Evolutionary conservation across 1,140 invertebrate genomes (phyloP), one percentile per base, ranked within the genome.

Genomic region (Kradibia gibbosae): DNA sequence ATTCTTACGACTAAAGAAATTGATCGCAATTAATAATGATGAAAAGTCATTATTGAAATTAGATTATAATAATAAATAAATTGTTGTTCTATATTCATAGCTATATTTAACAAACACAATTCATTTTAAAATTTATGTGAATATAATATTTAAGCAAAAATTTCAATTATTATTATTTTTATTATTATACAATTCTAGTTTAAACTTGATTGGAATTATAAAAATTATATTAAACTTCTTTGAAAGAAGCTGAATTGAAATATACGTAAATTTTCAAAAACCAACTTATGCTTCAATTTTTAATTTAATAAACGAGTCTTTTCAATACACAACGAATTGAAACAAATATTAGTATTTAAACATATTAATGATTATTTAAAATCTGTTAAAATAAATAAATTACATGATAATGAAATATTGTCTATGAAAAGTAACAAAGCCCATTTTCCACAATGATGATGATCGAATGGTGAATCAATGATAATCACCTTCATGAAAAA

Each of bases 1-100:
- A 72, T 48, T 55, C 39, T 71, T 80, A 72, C 34, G n/a, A 45
- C 17, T 57, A 57, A 78, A 10, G n/a, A 55, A 34, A 65, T 50
- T 67, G n/a, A 55, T 36, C 25, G 2, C 15, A 42, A 25, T 36
- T 39, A 45, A n/a, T 55, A 74, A 2, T 74, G 20, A 57, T 70
- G 28, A 4, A 42, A 42, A 42, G 5, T 42, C 42, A 25, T 70
- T 3, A 31, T 31, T 3, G 1, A 28, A 60, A 62, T 60, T 45
- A 31, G 10, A 25, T n/a, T n/a, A n/a, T n/a, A n/a, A n/a, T n/a
- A n/a, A n/a, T n/a, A n/a, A n/a, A 36, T 0, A 34, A 62, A 17
- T 3, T 62, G 10, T 4, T 17, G 20, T 11, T 36, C 2, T 20
- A 36, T 62, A 62, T 62, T 17, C 34, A 62, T 31, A 60, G 31